Evolutionary conservation across 2,113 vertebrate species (phyloP).

Genomic region (Tetraodon nigroviridis): DNA sequence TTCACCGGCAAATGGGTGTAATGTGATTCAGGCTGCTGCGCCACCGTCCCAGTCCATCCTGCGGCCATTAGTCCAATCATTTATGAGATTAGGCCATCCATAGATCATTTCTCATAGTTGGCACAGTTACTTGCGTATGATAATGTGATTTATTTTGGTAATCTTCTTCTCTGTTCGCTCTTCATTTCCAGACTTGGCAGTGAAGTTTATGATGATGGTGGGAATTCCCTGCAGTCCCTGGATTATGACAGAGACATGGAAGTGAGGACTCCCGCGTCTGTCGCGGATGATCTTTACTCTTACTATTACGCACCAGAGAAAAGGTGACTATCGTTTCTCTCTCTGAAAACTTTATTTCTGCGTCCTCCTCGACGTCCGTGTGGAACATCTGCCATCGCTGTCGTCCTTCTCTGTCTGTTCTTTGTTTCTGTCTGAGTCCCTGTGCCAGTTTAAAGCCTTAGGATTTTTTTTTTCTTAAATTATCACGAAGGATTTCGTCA

Average conservation of each 20-base stretch:
- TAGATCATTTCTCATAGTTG: neutral
- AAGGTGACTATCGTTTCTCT: slow-evolving; percentile 74
- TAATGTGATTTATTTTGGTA: too few relatives aligned
- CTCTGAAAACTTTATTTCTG: neutral
- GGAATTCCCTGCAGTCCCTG: slow-evolving; percentile 81
- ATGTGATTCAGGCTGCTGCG: slow-evolving; percentile 27
- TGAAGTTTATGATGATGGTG: slow-evolving; percentile 85
- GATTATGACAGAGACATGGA: slow-evolving; percentile 81
- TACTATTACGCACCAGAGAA: slow-evolving; percentile 81
- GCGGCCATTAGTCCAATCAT: slow-evolving; percentile 13
- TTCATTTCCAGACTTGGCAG: slow-evolving; percentile 80
- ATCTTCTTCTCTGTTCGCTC: too few relatives aligned
- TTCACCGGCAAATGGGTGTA: slow-evolving; percentile 38
- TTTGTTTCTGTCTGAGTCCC: slow-evolving; percentile 43
- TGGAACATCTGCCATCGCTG: slow-evolving; percentile 46
- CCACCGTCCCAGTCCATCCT: slow-evolving; percentile 17
- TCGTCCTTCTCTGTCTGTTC: slow-evolving; percentile 50
- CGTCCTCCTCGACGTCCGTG: slow-evolving; percentile 9
- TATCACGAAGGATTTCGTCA: slow-evolving; percentile 2
- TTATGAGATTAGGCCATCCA: slow-evolving; percentile 26
- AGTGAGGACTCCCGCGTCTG: slow-evolving; percentile 77
- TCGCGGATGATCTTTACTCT: slow-evolving; percentile 77
- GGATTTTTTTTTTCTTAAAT: slow-evolving; percentile 2
- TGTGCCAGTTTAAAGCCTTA: slow-evolving; percentile 13
- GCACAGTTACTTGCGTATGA: too few relatives aligned